A percentile compares a stretch with the other conserved stretches of the same genome.
Conservation (phyloP, 2,888 invertebrate species). For the Pristionchus fissidentatus region DNA sequence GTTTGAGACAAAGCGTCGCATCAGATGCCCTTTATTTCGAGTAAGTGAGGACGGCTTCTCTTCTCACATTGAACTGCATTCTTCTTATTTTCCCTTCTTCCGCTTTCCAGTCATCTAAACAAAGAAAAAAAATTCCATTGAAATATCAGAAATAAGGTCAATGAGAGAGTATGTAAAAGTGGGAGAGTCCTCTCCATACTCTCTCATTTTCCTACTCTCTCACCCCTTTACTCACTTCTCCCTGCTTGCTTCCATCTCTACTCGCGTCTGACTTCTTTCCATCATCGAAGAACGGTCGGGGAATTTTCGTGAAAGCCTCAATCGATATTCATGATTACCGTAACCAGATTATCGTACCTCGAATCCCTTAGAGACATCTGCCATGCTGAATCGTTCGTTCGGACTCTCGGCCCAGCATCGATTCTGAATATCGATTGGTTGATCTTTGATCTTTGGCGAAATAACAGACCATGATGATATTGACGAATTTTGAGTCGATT, state of each 20-base stretch:
- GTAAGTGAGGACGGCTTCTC: slow-evolving; percentile 20
- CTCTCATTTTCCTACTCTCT: too few species aligned
- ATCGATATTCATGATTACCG: neutral
- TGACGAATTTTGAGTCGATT: slow-evolving; percentile 32
- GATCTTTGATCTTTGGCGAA: neutral
- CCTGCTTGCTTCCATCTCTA: slow-evolving; percentile 2
- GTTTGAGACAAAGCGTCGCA: too few species aligned
- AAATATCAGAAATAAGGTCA: neutral
- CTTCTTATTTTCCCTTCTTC: slow-evolving; percentile 1
- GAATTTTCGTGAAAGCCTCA: neutral
- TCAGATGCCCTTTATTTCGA: slow-evolving; percentile 23
- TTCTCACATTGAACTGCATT: neutral
- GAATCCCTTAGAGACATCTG: slow-evolving; percentile 42
- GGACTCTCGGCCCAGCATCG: slow-evolving; percentile 47
- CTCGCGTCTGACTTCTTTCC: neutral
- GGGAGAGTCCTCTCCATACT: too few species aligned
- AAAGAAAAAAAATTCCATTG: neutral
- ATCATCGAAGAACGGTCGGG: neutral
- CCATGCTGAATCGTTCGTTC: slow-evolving; percentile 47
- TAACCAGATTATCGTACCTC: neutral
- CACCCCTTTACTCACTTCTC: neutral
- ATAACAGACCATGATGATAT: slow-evolving; percentile 12
- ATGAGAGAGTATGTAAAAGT: too few species aligned
- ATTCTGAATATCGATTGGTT: neutral
- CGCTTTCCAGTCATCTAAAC: slow-evolving; percentile 1